Percentiles rank a stretch among this genome's conserved stretches.
Evolutionary conservation across 2,888 invertebrate genomes (phyloP).

Genomic region (Geophilus truncorum): DNA sequence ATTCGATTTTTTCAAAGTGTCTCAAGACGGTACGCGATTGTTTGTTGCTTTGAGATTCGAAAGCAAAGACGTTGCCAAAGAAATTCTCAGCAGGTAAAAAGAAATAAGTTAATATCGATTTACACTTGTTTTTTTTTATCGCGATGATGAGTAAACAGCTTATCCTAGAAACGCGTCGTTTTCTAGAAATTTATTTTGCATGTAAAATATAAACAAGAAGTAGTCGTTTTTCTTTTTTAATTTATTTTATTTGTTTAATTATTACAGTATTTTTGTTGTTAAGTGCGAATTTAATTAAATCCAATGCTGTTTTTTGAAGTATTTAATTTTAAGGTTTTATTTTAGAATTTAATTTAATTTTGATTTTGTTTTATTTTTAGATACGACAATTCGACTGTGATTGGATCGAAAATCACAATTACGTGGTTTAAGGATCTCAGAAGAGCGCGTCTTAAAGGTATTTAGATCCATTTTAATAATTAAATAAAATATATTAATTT

Average conservation of each 20-base stretch:
- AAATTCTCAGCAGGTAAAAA: conserved; percentile 20
- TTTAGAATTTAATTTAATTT: too few relatives aligned
- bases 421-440: conserved; percentile 32
- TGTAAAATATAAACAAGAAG: too few relatives aligned
- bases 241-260: too few relatives aligned
- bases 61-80: conserved; percentile 32
- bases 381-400: conserved; percentile 9
- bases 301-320: too few relatives aligned
- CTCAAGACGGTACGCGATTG: conserved; percentile 31
- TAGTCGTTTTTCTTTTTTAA: too few relatives aligned
- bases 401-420: conserved; percentile 31
- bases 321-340: too few relatives aligned
- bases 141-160: too few relatives aligned
- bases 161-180: too few relatives aligned
- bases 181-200: too few relatives aligned
- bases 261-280: too few relatives aligned
- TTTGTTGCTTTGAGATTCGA: conserved; percentile 33
- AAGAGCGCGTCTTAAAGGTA: conserved; percentile 28
- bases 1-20: conserved; percentile 34
- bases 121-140: not conserved
- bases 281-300: too few relatives aligned
- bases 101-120: not conserved
- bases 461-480: not conserved
- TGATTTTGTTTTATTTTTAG: not conserved
- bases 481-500: too few relatives aligned